phyloP scores from a whole-genome alignment of 2,797 vertebrate species.

The Heteromormyrus szaboi region DNA sequence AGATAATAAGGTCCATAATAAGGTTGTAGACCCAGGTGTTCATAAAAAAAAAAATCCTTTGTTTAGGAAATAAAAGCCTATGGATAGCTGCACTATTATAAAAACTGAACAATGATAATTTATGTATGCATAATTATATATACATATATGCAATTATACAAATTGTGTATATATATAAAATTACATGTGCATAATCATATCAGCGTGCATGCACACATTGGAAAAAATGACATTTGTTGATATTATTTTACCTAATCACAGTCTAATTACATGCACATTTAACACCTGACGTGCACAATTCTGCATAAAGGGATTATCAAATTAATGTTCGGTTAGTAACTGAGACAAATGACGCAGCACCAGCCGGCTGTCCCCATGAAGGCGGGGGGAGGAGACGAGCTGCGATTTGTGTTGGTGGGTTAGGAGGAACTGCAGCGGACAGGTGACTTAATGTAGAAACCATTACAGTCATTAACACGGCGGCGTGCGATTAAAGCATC shows the following conservation, averaged over 20 bases:
- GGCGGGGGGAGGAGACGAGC: constrained; percentile 35
- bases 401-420: constrained; percentile 32
- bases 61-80: background rate
- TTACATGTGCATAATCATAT: constrained; percentile 49
- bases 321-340: constrained; percentile 46
- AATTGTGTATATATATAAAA: constrained; percentile 35
- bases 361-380: constrained; percentile 35
- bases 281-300: constrained; percentile 32
- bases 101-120: constrained; percentile 1
- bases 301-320: constrained; percentile 36
- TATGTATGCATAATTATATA: background rate
- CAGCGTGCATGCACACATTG: constrained; percentile 24
- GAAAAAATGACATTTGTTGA: constrained; percentile 38
- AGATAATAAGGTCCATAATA: background rate
- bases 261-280: constrained; percentile 25
- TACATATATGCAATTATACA: background rate
- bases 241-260: constrained; percentile 38
- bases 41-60: background rate
- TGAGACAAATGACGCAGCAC: constrained; percentile 44
- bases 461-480: constrained; percentile 39
- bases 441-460: constrained; percentile 42
- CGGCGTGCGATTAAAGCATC: constrained; percentile 44
- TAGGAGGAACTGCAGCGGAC: constrained; percentile 35
- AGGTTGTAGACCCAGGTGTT: background rate
- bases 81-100: background rate